Percentiles rank a stretch among this genome's conserved stretches.
Conservation (phyloP, 1,140 invertebrate species). For the Psix sp. region DNA sequence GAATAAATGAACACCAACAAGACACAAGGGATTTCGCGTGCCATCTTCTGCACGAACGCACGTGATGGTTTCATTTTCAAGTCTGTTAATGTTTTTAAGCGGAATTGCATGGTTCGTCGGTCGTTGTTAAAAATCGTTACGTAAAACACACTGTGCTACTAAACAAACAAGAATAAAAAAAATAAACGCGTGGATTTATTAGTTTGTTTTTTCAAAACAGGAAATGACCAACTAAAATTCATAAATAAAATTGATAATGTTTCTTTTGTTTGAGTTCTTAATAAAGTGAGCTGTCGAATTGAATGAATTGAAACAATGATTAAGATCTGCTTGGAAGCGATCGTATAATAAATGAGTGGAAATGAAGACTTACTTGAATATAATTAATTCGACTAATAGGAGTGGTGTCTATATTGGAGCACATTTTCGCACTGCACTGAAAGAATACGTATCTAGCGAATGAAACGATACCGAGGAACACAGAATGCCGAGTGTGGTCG, state of each 20-base stretch:
- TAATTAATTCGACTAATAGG: constrained; percentile 31
- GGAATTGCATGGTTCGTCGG: constrained; percentile 10
- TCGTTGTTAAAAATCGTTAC: constrained; percentile 19
- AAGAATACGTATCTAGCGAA: constrained; percentile 11
- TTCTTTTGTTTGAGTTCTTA: no score
- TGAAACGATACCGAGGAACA: constrained; percentile 37
- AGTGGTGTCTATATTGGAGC: constrained; percentile 14
- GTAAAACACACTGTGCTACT: neutral
- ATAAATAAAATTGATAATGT: no score
- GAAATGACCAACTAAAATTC: no score
- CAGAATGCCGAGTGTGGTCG: constrained; percentile 45
- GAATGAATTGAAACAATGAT: no score
- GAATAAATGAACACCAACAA: constrained; percentile 39
- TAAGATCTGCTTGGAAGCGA: no score
- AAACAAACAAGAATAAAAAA: neutral
- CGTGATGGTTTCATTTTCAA: constrained; percentile 21
- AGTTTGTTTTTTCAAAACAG: no score
- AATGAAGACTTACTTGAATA: constrained; percentile 59
- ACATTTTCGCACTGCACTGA: constrained; percentile 28
- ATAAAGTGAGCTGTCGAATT: no score
- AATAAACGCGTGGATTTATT: no score
- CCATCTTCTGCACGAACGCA: neutral
- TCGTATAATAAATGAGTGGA: no score
- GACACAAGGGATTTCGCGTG: constrained; percentile 17
- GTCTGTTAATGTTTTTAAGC: constrained; percentile 12